These are phyloP conservation scores for Gnatocerus cornutus DNA, from an alignment of 2,888 invertebrate genomes.

Conservation along the genomic window DNA sequence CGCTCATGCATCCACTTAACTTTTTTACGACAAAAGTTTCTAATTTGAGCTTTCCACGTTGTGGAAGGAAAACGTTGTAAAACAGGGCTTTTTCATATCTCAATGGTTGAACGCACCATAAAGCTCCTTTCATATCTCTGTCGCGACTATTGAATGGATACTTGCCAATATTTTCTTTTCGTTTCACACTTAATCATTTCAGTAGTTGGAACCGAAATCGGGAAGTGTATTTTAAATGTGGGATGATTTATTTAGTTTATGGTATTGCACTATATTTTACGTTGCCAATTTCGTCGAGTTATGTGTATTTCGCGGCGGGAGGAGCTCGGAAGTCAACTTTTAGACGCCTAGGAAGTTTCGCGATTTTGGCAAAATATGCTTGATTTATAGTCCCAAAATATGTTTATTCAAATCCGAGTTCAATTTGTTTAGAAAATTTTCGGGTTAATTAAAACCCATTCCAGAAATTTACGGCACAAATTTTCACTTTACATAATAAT, in stretches of 20 bases:
- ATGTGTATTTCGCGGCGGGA: slow-evolving; percentile 4
- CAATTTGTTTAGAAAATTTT: no score
- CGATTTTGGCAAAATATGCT: background rate
- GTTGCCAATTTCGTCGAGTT: slow-evolving; percentile 9
- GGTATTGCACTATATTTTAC: slow-evolving; percentile 29
- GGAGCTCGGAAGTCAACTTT: background rate
- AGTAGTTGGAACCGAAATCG: slow-evolving; percentile 30
- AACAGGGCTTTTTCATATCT: slow-evolving; percentile 47
- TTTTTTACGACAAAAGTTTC: slow-evolving; percentile 30
- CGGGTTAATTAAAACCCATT: no score
- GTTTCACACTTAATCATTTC: slow-evolving; percentile 55
- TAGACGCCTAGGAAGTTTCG: background rate
- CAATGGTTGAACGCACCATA: slow-evolving; percentile 55
- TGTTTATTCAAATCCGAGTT: no score
- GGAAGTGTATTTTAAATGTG: slow-evolving; percentile 52
- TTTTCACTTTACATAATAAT: no score
- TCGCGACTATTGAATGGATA: slow-evolving; percentile 56
- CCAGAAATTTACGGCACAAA: no score
- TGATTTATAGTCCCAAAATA: no score
- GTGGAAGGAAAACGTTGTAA: slow-evolving; percentile 38
- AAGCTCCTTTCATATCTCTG: slow-evolving; percentile 59
- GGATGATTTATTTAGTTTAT: slow-evolving; percentile 47
- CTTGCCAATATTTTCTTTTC: slow-evolving; percentile 59
- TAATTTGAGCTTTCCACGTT: slow-evolving; percentile 33
- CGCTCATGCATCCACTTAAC: slow-evolving; percentile 38